Conservation (phyloP, 2,797 vertebrate species). For the Lepus townsendii region DNA sequence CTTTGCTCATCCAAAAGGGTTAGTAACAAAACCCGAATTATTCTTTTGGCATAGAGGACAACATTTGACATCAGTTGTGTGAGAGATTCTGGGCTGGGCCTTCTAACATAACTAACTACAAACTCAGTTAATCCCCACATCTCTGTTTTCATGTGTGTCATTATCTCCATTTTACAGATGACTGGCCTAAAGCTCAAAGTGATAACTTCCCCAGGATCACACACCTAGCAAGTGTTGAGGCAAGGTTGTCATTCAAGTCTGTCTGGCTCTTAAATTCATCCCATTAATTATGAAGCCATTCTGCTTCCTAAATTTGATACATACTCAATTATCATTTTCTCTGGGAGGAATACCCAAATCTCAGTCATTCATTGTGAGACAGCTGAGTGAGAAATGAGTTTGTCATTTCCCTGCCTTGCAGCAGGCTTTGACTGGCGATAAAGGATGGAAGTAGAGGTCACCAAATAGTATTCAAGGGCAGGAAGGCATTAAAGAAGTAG, state of each 20-base stretch:
- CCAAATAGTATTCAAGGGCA: background rate
- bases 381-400: conserved; percentile 44
- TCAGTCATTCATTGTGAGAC: conserved; percentile 21
- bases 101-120: conserved; percentile 43
- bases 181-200: conserved; percentile 36
- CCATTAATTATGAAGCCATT: conserved; percentile 61
- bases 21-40: conserved; percentile 51
- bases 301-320: conserved; percentile 9
- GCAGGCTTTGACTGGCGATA: conserved; percentile 33
- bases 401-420: background rate
- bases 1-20: background rate
- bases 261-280: conserved; percentile 42
- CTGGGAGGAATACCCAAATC: background rate
- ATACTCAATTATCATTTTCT: conserved; percentile 46
- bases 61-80: background rate
- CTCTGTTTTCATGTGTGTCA: conserved; percentile 45
- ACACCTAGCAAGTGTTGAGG: conserved; percentile 13
- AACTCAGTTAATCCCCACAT: conserved; percentile 8
- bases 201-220: conserved; percentile 48
- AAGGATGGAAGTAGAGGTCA: background rate
- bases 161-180: conserved; percentile 38
- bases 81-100: background rate
- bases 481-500: background rate
- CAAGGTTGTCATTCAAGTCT: conserved; percentile 37
- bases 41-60: background rate